Conservation (phyloP, 2,888 invertebrate species). For the Stomorhina lunata region DNA sequence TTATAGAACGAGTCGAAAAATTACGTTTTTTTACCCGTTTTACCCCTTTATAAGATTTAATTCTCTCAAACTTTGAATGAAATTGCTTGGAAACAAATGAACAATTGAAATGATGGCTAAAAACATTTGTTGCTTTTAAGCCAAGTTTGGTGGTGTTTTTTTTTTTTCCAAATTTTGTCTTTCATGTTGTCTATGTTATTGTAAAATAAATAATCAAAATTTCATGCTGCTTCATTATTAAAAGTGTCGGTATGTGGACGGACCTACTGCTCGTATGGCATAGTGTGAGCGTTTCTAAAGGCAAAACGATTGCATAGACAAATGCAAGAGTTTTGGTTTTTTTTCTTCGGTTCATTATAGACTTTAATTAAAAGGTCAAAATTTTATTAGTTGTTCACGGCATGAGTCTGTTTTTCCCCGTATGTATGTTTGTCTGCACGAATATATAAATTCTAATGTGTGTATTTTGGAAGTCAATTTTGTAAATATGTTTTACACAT, state of each 20-base stretch:
- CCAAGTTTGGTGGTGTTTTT: constrained; percentile 15
- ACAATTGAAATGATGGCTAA: constrained; percentile 15
- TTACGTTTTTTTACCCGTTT: no score
- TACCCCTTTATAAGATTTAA: no score
- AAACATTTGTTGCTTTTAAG: not conserved
- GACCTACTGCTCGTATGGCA: not conserved
- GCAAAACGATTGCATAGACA: constrained; percentile 43
- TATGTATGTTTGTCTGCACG: not conserved
- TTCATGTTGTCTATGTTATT: not conserved
- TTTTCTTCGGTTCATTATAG: constrained; percentile 18
- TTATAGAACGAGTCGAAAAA: no score
- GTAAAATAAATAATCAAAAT: constrained; percentile 52
- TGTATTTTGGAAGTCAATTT: not conserved
- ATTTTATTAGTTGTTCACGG: constrained; percentile 47
- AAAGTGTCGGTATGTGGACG: constrained; percentile 28
- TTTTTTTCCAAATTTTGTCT: not conserved
- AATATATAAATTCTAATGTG: not conserved
- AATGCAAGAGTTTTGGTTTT: constrained; percentile 11
- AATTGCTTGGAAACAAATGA: constrained; percentile 15
- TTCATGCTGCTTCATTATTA: constrained; percentile 59
- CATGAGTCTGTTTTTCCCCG: constrained; percentile 23
- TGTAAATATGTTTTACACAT: constrained; percentile 22
- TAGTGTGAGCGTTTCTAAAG: not conserved
- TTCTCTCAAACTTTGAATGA: not conserved
- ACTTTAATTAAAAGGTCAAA: constrained; percentile 63